Conservation (phyloP, 1,140 invertebrate genomes). For the Dendroctonus ponderosae region DNA sequence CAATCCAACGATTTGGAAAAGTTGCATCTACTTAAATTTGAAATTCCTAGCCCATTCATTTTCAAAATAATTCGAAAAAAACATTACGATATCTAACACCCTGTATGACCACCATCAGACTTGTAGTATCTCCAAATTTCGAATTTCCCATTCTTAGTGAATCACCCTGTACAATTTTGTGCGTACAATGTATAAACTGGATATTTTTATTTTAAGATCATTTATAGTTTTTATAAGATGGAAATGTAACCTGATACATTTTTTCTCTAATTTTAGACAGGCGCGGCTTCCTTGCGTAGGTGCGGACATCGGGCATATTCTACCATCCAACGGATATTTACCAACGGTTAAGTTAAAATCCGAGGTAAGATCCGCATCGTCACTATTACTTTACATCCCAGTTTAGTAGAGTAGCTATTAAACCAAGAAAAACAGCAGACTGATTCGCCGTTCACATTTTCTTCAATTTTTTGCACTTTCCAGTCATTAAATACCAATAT, state of each 20-base stretch:
- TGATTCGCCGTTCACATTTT: not conserved
- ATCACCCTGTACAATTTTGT: too few relatives aligned
- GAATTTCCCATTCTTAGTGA: too few relatives aligned
- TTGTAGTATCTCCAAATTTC: too few relatives aligned
- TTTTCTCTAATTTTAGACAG: constrained; percentile 39
- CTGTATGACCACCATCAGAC: too few relatives aligned
- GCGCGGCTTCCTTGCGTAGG: constrained; percentile 38
- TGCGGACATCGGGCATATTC: constrained; percentile 38
- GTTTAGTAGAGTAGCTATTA: not conserved
- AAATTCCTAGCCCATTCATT: too few relatives aligned
- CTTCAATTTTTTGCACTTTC: not conserved
- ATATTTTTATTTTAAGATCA: not conserved
- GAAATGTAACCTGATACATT: not conserved
- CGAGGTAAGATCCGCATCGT: constrained; percentile 32
- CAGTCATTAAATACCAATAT: constrained; percentile 31
- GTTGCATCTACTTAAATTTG: too few relatives aligned
- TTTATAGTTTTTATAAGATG: not conserved
- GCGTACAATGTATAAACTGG: not conserved
- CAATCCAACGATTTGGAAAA: too few relatives aligned
- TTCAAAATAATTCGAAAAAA: too few relatives aligned
- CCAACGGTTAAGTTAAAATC: constrained; percentile 39
- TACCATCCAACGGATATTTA: constrained; percentile 41
- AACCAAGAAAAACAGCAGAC: not conserved
- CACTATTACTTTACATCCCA: not conserved
- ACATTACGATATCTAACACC: too few relatives aligned